These are phyloP conservation scores for Momotus momota DNA, from an alignment of 2,797 vertebrate species.

Conservation along the genomic window DNA sequence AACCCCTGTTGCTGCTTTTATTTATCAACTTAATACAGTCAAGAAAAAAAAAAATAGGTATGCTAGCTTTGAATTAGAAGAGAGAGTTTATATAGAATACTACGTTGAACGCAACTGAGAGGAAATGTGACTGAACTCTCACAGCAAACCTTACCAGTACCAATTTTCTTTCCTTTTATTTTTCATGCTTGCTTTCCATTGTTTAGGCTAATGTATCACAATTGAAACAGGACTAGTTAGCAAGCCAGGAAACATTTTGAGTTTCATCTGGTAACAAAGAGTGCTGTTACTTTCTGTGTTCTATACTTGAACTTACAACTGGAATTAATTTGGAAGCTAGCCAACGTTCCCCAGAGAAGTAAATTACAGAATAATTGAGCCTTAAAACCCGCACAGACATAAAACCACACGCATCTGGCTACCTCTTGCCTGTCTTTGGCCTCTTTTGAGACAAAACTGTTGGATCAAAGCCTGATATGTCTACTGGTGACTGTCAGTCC, in stretches of 20 bases:
- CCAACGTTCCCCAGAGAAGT: background rate
- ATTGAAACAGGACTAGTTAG: background rate
- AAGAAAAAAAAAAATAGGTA: background rate
- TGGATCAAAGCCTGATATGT: conserved; percentile 26
- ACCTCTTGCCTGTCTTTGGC: background rate
- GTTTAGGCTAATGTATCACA: background rate
- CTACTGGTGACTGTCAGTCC: conserved; percentile 7
- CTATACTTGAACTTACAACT: background rate
- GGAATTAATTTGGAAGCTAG: background rate
- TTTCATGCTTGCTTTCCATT: background rate
- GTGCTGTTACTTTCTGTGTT: background rate
- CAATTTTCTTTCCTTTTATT: background rate
- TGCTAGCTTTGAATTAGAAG: background rate
- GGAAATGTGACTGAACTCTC: background rate
- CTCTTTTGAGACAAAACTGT: background rate
- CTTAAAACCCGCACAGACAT: background rate
- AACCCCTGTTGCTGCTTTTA: background rate
- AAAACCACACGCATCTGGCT: background rate
- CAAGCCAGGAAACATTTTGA: background rate
- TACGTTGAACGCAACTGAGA: background rate
- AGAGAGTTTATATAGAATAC: background rate
- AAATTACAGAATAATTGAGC: background rate
- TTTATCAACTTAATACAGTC: background rate
- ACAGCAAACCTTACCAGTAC: background rate
- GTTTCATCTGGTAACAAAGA: background rate